phyloP scores from a whole-genome alignment of 1,140 invertebrate genomes.

The Eulimnadia texana region DNA sequence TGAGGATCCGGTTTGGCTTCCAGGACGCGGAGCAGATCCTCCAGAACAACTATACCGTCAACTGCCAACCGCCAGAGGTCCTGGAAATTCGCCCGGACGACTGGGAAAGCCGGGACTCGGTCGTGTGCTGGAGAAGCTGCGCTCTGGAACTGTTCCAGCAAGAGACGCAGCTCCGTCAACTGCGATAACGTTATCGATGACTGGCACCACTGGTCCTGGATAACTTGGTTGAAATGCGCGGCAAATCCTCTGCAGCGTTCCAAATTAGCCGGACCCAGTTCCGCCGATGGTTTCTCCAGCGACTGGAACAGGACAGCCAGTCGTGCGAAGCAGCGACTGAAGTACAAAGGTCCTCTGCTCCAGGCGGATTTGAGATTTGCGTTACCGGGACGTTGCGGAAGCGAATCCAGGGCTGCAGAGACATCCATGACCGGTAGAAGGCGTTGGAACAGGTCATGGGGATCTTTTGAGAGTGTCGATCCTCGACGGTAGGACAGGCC shows the following conservation, averaged over 20 bases:
- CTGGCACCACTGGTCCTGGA: conserved; percentile 10
- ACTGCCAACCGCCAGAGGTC: neutral
- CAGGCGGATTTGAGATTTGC: conserved; percentile 36
- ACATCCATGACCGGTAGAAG: conserved; percentile 9
- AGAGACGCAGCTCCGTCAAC: conserved; percentile 4
- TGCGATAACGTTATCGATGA: neutral
- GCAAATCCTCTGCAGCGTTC: conserved; percentile 71
- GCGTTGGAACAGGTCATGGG: neutral
- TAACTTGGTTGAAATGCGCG: conserved; percentile 21
- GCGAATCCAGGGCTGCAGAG: neutral
- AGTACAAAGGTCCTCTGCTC: conserved; percentile 59
- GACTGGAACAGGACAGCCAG: conserved; percentile 46
- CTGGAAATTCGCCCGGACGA: neutral
- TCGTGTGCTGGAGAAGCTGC: neutral
- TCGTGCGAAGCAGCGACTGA: conserved; percentile 51
- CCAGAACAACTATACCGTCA: neutral
- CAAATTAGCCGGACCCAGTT: conserved; percentile 61
- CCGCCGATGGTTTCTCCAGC: conserved; percentile 48
- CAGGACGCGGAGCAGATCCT: conserved; percentile 1
- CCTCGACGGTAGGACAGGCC: conserved; percentile 70
- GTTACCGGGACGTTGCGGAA: conserved; percentile 14
- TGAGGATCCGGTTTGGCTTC: neutral
- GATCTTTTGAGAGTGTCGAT: conserved; percentile 22
- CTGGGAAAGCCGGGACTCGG: neutral
- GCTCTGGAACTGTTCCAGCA: neutral